Base-by-base conservation (phyloP, 1,140 invertebrate species). In the Cydia splendana region DNA sequence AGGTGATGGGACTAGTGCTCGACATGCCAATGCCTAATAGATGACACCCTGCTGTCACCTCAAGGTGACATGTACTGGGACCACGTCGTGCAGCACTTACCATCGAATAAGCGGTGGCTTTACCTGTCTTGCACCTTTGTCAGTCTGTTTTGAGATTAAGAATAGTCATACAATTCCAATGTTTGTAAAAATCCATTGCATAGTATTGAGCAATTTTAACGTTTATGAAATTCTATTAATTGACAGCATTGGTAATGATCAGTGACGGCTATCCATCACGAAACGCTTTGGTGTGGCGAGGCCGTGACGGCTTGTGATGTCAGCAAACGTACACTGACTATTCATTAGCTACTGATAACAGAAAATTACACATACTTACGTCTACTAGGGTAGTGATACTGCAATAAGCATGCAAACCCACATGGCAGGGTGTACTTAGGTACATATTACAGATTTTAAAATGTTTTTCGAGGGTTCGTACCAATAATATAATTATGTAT, bases 171-270 rank as follows among this genome's bases (percentile, higher is more conserved):
- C 12, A 3, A 48, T 48, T 15, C 42, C 42, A 45, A 45, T 45
- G 42, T 48, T 48, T 48, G 53, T 57, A 10, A 9, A 57, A 57
- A 57, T 13, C 53, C 53, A 57, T 57, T 48, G 13, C 45, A 45
- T 1, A 48, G 13, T 48, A 57, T 62, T 62, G 20, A 24, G 79
- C 75, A 82, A 84, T 79, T 82, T 77, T 71, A 34, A 74, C 75
- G 71, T 79, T 78, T 79, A 76, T 82, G 79, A 82, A 82, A 84
- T 84, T 79, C 76, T 78, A 84, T 82, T 78, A 78, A 77, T 79
- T 77, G 65, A 67, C 77, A 48, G 77, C 71, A 76, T 78, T 80
- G 79, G 80, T 81, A 82, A 84, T 84, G 69, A 77, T 76, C 48
- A 34, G 74, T 75, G 82, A 82, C 77, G 74, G 42, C 77, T 78